Evolutionary conservation across 1,140 invertebrate genomes (phyloP).

Genomic region (Drosophila sp.): DNA sequence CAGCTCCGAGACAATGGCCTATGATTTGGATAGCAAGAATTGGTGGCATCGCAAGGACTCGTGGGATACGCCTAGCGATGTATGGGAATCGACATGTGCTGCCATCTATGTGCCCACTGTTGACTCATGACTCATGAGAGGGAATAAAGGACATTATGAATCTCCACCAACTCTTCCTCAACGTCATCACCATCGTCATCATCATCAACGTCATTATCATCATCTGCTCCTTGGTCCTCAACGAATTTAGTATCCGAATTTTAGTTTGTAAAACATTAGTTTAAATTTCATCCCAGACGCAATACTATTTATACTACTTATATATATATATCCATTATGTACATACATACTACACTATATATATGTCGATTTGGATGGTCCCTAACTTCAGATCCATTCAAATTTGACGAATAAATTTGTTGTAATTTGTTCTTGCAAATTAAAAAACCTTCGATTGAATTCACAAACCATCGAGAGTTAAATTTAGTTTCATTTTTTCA

Average conservation of each 20-base stretch:
- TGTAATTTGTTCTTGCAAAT: not conserved
- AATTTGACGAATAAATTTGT: not conserved
- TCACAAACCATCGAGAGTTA: too few relatives aligned
- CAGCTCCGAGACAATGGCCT: conserved; percentile 87
- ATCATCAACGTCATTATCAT: not conserved
- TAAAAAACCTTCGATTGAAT: too few relatives aligned
- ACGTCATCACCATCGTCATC: not conserved
- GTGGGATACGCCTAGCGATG: conserved; percentile 86
- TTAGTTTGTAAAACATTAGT: conserved; percentile 8
- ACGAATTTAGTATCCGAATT: conserved; percentile 11
- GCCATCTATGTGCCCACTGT: conserved; percentile 86
- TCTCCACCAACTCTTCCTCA: not conserved
- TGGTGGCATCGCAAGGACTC: conserved; percentile 84
- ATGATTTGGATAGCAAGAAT: conserved; percentile 85
- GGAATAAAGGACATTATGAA: conserved; percentile 55
- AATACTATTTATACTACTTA: conserved; percentile 9
- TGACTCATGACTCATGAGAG: conserved; percentile 40
- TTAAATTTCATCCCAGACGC: conserved; percentile 5
- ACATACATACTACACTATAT: not conserved
- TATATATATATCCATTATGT: conserved; percentile 1
- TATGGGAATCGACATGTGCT: conserved; percentile 88
- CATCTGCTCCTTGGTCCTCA: not conserved
- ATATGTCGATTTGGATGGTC: not conserved
- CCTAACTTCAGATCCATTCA: not conserved
- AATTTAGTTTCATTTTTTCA: too few relatives aligned